Conservation (phyloP, 1,140 invertebrate genomes). For the Bombus superbus region DNA sequence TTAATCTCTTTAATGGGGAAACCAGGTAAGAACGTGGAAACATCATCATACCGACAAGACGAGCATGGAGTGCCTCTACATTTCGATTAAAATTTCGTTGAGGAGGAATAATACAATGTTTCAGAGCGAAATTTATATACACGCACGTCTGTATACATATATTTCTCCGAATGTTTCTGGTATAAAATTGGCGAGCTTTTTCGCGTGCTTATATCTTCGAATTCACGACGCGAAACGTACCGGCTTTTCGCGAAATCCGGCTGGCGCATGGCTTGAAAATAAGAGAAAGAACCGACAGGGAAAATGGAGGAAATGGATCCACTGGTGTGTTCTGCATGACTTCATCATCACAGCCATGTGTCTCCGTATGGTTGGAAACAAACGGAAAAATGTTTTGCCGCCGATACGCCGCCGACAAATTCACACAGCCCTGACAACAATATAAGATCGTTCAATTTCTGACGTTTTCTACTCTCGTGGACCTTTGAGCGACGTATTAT, state of each 20-base stretch:
- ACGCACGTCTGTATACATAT: background rate
- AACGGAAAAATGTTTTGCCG: background rate
- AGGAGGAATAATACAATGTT: background rate
- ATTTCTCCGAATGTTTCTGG: background rate
- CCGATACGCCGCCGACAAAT: background rate
- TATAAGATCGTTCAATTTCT: slow-evolving; percentile 9
- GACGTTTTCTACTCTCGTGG: background rate
- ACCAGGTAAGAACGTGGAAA: background rate
- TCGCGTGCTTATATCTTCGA: background rate
- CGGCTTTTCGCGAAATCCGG: slow-evolving; percentile 27
- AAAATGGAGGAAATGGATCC: slow-evolving; percentile 28
- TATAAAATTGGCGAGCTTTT: slow-evolving; percentile 27
- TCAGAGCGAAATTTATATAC: slow-evolving; percentile 14
- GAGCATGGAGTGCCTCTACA: background rate
- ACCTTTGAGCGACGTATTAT: too few relatives aligned
- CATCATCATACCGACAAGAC: background rate
- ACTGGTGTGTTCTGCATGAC: slow-evolving; percentile 27
- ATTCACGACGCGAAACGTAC: slow-evolving; percentile 11
- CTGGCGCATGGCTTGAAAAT: background rate
- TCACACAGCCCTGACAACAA: background rate
- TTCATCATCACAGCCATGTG: slow-evolving; percentile 19
- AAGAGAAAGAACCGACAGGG: background rate
- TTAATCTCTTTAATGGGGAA: background rate
- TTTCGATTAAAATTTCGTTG: slow-evolving; percentile 15
- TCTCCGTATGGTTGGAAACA: background rate